Evolutionary conservation across 2,797 vertebrate genomes (phyloP).

Genomic region (Strix occidentalis): DNA sequence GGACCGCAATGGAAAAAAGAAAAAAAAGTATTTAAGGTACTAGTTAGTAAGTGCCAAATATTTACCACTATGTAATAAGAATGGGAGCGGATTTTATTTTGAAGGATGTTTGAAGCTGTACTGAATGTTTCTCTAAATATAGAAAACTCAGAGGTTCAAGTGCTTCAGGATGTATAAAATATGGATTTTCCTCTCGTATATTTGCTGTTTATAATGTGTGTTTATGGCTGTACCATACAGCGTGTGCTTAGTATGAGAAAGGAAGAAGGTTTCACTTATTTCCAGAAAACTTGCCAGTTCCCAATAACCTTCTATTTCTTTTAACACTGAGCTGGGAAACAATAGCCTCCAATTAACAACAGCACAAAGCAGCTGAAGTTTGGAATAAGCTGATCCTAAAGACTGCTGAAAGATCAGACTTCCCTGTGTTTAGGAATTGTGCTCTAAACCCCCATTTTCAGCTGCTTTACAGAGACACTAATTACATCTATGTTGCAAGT

Average conservation of each 20-base stretch:
- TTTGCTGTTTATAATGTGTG: slow-evolving; percentile 61
- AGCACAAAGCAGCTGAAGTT: neutral
- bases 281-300: slow-evolving; percentile 47
- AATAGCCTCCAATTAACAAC: neutral
- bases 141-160: slow-evolving; percentile 41
- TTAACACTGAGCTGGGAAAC: neutral
- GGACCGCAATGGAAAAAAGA: neutral
- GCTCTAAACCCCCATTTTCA: neutral
- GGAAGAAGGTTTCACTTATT: slow-evolving; percentile 38
- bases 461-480: neutral
- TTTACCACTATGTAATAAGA: slow-evolving; percentile 11
- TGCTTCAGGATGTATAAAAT: slow-evolving; percentile 68
- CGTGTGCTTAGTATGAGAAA: neutral
- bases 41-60: slow-evolving; percentile 34
- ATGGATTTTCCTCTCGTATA: slow-evolving; percentile 47
- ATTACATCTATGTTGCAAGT: neutral
- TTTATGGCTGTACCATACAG: slow-evolving; percentile 32
- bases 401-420: neutral
- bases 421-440: neutral
- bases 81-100: neutral
- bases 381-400: neutral
- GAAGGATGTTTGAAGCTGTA: neutral
- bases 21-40: neutral
- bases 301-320: neutral
- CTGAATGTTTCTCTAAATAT: slow-evolving; percentile 29